Evolutionary conservation across 2,888 invertebrate genomes (phyloP), one percentile per base, ranked within the genome.

Genomic region (Itoplectis maculator): DNA sequence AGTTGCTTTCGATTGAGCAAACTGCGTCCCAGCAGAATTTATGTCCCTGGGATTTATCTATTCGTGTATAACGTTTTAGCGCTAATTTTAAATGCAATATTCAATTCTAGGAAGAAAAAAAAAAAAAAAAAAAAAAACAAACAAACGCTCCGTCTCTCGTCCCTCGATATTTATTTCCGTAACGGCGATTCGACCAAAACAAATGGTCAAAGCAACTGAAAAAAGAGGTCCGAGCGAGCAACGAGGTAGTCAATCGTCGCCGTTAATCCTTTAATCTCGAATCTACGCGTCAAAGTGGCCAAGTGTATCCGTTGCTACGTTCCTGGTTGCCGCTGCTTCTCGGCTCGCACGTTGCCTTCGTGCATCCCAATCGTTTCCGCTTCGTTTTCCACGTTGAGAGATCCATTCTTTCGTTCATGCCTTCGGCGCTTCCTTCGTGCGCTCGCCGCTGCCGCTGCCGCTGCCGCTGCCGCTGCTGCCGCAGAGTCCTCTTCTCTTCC

Each of bases 311-410:
- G n/a, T n/a, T n/a, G n/a, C 65, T 65, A 2, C 29, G 29, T 29
- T 29, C 29, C 29, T 5, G 3, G 29, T 5, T 29, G 29, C 29
- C 15, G 56, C 63, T 65, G 4, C 35, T 56, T 40, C 15, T 42
- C 65, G 6, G 23, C 23, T 66, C 74, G 74, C 74, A 82, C 82
- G 65, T 72, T 82, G 65, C 79, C n/a, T 75, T 82, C 76, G 76
- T 63, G 66, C 68, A 82, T 76, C 82, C 29, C 29, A 61, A 63
- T 63, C 35, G 73, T 77, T 77, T 77, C 79, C 79, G 56, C 79
- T 81, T 84, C 42, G 59, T 51, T 54, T 66, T 73, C 79, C 66
- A 69, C 79, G 75, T 76, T 49, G 49, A 40, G 49, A 40, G 63
- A 29, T 45, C 35, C 70, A 63, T 78, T 78, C 73, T 51, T n/a